These are phyloP conservation scores for Aphelenchoides bicaudatus DNA, from an alignment of 2,888 invertebrate genomes.

Conservation along the genomic window DNA sequence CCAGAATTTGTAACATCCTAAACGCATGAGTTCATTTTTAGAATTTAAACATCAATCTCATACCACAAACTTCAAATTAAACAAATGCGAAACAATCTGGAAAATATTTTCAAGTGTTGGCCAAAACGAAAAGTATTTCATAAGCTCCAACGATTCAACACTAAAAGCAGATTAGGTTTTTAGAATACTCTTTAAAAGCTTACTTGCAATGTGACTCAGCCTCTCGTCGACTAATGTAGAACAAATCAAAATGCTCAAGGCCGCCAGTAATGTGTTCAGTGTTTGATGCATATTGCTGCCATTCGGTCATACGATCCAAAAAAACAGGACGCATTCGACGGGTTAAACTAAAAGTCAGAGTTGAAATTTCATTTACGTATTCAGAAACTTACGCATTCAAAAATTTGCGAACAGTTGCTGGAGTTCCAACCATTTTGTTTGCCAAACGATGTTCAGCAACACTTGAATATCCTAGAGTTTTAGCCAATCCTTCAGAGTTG, in stretches of 20 bases:
- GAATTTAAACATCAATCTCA: not conserved
- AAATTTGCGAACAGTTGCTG: slow-evolving; percentile 56
- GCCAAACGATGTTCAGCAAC: slow-evolving; percentile 55
- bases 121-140: slow-evolving; percentile 60
- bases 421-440: slow-evolving; percentile 58
- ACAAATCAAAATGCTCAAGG: slow-evolving; percentile 47
- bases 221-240: slow-evolving; percentile 55
- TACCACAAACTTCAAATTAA: slow-evolving; percentile 50
- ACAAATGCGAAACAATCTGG: slow-evolving; percentile 42
- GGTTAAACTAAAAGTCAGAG: slow-evolving; percentile 36
- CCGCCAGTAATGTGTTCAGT: slow-evolving; percentile 43
- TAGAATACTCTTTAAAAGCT: slow-evolving; percentile 10
- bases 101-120: slow-evolving; percentile 54
- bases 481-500: slow-evolving; percentile 54
- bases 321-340: slow-evolving; percentile 55
- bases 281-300: slow-evolving; percentile 45
- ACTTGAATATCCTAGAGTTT: slow-evolving; percentile 51
- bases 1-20: slow-evolving; percentile 47
- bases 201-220: slow-evolving; percentile 56
- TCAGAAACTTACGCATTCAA: slow-evolving; percentile 43
- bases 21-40: slow-evolving; percentile 15
- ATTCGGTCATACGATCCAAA: slow-evolving; percentile 53
- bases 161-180: slow-evolving; percentile 29
- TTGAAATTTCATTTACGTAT: not conserved
- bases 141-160: slow-evolving; percentile 50